Conservation (phyloP, 2,797 vertebrate species). For the Gymnothorax javanicus region DNA sequence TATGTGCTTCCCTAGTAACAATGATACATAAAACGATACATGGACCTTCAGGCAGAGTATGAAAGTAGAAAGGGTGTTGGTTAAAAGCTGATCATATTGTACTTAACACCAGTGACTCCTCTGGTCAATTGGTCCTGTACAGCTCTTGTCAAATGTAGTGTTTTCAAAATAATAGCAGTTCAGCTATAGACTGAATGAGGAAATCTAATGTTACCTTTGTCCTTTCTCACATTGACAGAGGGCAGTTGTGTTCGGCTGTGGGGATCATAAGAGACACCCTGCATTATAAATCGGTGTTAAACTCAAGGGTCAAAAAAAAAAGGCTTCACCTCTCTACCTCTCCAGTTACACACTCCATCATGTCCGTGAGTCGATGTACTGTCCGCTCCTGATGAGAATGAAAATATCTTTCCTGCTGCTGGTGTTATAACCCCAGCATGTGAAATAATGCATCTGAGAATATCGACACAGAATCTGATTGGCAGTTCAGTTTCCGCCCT, state of each 20-base stretch:
- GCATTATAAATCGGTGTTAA: neutral
- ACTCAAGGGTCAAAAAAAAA: neutral
- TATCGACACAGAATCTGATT: slow-evolving; percentile 19
- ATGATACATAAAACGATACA: too few relatives aligned
- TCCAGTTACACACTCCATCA: neutral
- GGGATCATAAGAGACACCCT: too few relatives aligned
- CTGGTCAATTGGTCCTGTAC: neutral
- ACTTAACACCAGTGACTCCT: neutral
- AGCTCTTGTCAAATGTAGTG: neutral
- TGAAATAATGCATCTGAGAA: slow-evolving; percentile 27
- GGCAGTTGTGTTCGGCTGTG: neutral
- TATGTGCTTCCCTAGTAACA: too few relatives aligned
- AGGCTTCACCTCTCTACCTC: neutral
- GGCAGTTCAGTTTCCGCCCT: slow-evolving; percentile 22
- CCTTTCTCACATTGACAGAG: neutral
- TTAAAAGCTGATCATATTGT: too few relatives aligned
- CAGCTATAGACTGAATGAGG: neutral
- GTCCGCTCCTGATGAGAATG: neutral
- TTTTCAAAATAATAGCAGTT: neutral
- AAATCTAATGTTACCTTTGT: neutral
- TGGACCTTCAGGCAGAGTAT: too few relatives aligned
- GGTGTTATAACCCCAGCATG: neutral
- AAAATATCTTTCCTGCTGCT: neutral
- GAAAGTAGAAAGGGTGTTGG: too few relatives aligned
- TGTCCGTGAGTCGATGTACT: neutral